phyloP scores from a whole-genome alignment of 2,888 invertebrate genomes.

The Mythimna pallens region DNA sequence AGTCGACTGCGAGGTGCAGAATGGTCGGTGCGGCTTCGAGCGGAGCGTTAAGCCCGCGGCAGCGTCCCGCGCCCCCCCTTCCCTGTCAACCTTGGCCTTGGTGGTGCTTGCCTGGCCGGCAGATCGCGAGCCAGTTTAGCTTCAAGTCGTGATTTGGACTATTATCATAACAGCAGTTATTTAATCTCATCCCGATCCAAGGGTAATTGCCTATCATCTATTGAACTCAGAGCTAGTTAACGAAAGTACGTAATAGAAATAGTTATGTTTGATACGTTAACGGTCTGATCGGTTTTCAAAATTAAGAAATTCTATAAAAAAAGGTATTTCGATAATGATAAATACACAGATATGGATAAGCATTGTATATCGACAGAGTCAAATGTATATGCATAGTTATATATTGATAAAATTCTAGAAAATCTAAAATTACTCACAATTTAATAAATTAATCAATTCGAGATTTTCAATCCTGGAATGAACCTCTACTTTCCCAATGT shows the following conservation, averaged over 20 bases:
- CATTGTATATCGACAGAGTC: neutral
- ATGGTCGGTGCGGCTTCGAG: conserved; percentile 88
- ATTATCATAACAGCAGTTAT: conserved; percentile 61
- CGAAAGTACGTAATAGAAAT: neutral
- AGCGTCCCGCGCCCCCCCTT: conserved; percentile 87
- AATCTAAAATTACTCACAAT: neutral
- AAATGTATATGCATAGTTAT: neutral
- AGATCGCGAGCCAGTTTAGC: conserved; percentile 73
- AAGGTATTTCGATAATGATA: neutral
- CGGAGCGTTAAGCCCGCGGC: conserved; percentile 87
- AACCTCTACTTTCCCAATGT: neutral
- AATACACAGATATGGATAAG: neutral
- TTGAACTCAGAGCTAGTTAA: conserved; percentile 23
- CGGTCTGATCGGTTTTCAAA: neutral
- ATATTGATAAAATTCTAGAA: neutral
- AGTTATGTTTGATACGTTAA: neutral
- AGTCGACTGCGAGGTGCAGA: conserved; percentile 91
- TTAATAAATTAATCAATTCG: neutral
- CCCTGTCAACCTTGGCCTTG: conserved; percentile 89
- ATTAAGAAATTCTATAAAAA: neutral
- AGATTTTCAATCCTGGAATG: neutral
- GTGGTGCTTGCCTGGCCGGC: conserved; percentile 79
- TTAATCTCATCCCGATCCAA: conserved; percentile 61
- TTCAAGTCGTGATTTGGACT: conserved; percentile 68
- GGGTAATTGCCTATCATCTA: conserved; percentile 49